Evolutionary conservation across 2,113 vertebrate genomes (phyloP), one percentile per base, ranked within the genome.

Genomic region (Prietella phreatophila): DNA sequence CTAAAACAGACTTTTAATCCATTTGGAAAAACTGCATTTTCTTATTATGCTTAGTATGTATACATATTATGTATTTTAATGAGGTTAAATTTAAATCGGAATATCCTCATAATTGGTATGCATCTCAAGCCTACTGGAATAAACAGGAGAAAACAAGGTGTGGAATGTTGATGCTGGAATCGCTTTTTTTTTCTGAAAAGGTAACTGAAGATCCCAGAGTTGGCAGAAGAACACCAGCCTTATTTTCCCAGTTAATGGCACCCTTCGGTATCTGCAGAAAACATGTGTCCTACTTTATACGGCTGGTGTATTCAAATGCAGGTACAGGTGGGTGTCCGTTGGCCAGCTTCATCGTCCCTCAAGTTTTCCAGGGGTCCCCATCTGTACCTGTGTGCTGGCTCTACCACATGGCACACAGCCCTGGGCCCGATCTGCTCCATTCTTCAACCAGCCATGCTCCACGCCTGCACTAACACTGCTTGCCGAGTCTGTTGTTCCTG

Each of bases 401-500:
- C 91, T 94, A 95, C 94, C 95, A 95, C 94, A 95, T 96, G 95
- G 95, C 95, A 95, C 90, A 89, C 89, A 92, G 96, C 95, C 95
- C 95, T 94, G 90, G 85, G 89, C 91, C 92, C 90, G 94, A 93
- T 95, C 95, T 96, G 95, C 92, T 96, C 96, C 94, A 96, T 96
- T 96, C 95, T 96, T 96, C 80, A 92, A 91, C 92, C 92, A 91
- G 92, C 93, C 75, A 90, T 91, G 89, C 88, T 91, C 92, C 86
- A 91, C 90, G 93, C 93, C 92, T 93, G 93, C 92, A 90, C 90
- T 93, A 92, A 92, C 94, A 91, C 92, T 92, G 90, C 91, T 90
- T 90, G 93, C 93, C 90, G 91, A 86, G 94, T 93, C 95, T 94
- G 95, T 95, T 96, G 94, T 94, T 93, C 92, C 93, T 93, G 93